A percentile compares a stretch with the other conserved stretches of the same genome.
Conservation (phyloP, 2,797 vertebrate species). For the Chromis chromis region DNA sequence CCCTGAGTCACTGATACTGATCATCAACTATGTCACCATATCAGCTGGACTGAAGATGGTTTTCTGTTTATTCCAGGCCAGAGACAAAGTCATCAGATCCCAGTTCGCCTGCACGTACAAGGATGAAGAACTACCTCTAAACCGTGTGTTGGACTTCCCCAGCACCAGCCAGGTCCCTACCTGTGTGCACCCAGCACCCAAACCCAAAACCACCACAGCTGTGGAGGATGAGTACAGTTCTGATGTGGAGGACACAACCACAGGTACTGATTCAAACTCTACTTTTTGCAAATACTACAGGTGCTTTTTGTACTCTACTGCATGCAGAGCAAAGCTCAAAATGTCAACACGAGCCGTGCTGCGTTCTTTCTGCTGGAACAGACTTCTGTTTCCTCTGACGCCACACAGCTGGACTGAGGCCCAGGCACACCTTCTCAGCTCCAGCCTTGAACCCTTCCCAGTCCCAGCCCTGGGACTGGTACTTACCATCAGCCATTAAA, state of each 20-base stretch:
- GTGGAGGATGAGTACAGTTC: slow-evolving; percentile 27
- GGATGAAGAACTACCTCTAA: slow-evolving; percentile 84
- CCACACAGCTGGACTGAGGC: slow-evolving; percentile 71
- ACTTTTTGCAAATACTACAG: slow-evolving; percentile 7
- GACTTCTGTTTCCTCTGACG: slow-evolving; percentile 79
- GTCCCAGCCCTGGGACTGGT: slow-evolving; percentile 74
- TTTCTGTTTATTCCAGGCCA: slow-evolving; percentile 78
- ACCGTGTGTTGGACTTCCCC: slow-evolving; percentile 78
- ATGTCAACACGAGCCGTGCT: slow-evolving; percentile 50
- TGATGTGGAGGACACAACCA: slow-evolving; percentile 16
- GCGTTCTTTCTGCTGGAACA: slow-evolving; percentile 52
- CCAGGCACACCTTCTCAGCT: slow-evolving; percentile 72
- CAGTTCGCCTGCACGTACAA: slow-evolving; percentile 96
- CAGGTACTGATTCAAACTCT: slow-evolving; percentile 58
- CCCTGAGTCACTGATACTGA: slow-evolving; percentile 11
- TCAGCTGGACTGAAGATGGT: slow-evolving; percentile 8
- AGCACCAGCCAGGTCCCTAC: slow-evolving; percentile 77
- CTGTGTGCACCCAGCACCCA: slow-evolving; percentile 78
- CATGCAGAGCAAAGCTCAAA: slow-evolving; percentile 44
- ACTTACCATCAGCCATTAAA: slow-evolving; percentile 83
- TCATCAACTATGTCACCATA: slow-evolving; percentile 5
- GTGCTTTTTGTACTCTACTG: slow-evolving; percentile 14
- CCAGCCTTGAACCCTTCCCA: slow-evolving; percentile 69
- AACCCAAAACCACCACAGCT: slow-evolving; percentile 35
- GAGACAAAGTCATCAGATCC: slow-evolving; percentile 86